These are phyloP conservation scores for Trichosurus vulpecula DNA, from an alignment of 2,797 vertebrate species.

Conservation along the genomic window DNA sequence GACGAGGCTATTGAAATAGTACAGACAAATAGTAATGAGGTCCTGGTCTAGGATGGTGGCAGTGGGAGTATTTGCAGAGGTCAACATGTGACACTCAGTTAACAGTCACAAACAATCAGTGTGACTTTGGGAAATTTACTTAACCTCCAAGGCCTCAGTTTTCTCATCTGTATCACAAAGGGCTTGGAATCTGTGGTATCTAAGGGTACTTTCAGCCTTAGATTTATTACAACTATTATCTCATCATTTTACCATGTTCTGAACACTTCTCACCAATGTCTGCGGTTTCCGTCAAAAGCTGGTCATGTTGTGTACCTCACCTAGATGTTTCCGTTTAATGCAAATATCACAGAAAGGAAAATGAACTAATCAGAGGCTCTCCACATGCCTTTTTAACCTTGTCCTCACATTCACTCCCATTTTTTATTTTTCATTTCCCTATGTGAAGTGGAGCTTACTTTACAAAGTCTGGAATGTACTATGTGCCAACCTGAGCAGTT, in stretches of 20 bases:
- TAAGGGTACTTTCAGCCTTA: background rate
- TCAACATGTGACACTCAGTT: background rate
- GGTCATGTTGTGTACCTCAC: background rate
- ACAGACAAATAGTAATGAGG: background rate
- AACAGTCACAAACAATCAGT: background rate
- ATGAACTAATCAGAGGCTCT: background rate
- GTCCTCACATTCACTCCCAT: slow-evolving; percentile 1
- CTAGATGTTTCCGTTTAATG: background rate
- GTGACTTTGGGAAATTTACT: background rate
- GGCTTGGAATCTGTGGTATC: background rate
- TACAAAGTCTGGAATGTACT: slow-evolving; percentile 16
- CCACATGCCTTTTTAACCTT: slow-evolving; percentile 8
- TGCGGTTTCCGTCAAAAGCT: background rate
- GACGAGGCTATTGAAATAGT: background rate
- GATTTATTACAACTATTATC: background rate
- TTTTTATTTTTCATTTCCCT: slow-evolving; percentile 50
- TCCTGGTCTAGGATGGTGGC: background rate
- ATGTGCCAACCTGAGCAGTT: background rate
- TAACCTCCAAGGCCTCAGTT: background rate
- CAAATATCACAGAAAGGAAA: background rate
- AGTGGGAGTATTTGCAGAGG: background rate
- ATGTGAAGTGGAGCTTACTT: slow-evolving; percentile 10
- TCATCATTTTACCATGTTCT: background rate
- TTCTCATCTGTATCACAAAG: background rate
- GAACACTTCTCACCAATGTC: background rate